These are phyloP conservation scores for Pteronotus mesoamericanus DNA, from an alignment of 2,797 vertebrate genomes.

Conservation along the genomic window DNA sequence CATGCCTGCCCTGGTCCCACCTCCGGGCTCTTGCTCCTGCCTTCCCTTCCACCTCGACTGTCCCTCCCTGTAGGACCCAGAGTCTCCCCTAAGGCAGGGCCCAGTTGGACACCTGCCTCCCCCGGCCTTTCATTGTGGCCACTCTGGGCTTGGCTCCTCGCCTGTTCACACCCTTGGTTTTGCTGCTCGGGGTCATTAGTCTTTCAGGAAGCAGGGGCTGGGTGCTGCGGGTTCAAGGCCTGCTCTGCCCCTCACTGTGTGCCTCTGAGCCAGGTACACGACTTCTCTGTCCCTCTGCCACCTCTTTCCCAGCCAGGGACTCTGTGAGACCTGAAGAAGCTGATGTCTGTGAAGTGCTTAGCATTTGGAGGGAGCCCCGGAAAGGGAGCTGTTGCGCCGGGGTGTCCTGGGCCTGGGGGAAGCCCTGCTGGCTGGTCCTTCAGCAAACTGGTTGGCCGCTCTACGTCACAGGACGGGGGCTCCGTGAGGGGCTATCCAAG, in stretches of 20 bases:
- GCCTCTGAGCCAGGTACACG: not conserved
- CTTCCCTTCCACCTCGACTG: not conserved
- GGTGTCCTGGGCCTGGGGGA: not conserved
- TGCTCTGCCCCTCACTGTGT: not conserved
- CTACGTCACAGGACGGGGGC: not conserved
- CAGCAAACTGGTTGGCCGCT: not conserved
- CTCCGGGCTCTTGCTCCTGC: not conserved
- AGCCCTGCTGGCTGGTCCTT: not conserved
- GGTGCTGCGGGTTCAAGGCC: not conserved
- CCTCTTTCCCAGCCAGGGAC: not conserved
- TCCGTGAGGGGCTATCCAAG: too few relatives aligned
- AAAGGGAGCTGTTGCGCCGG: not conserved
- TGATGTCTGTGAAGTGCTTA: not conserved
- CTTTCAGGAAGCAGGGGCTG: not conserved
- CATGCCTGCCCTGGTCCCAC: not conserved
- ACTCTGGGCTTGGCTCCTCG: not conserved
- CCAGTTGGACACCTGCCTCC: fast-evolving
- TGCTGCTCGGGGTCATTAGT: not conserved
- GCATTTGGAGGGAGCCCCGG: not conserved
- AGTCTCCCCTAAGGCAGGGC: not conserved
- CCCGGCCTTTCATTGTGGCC: not conserved
- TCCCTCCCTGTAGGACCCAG: not conserved
- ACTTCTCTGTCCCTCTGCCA: not conserved
- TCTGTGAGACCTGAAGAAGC: not conserved
- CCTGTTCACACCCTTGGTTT: not conserved